These are phyloP conservation scores for Camptogramma bilineatum DNA, from an alignment of 2,888 invertebrate species.

Conservation along the genomic window DNA sequence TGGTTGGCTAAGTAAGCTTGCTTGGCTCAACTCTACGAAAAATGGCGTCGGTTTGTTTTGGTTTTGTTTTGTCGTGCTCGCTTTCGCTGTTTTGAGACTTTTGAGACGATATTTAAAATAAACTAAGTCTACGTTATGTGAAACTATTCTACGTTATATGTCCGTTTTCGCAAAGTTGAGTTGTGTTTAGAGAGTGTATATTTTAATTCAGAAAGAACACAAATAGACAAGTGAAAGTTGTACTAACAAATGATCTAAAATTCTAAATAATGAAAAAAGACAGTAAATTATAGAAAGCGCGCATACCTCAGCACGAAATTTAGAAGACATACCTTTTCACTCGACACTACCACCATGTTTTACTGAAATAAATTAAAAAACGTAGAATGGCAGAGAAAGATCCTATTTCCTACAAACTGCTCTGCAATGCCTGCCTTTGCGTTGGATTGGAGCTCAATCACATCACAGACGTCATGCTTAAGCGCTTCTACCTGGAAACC, in stretches of 20 bases:
- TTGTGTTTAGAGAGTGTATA: no score
- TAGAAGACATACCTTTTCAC: neutral
- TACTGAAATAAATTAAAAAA: neutral
- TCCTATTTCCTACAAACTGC: constrained; percentile 51
- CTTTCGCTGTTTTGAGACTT: no score
- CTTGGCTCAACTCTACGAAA: constrained; percentile 6
- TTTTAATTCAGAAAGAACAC: constrained; percentile 12
- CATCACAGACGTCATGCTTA: constrained; percentile 59
- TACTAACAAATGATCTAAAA: neutral
- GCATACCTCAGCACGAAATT: neutral
- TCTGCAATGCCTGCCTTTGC: constrained; percentile 73
- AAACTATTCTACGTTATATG: no score
- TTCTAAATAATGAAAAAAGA: neutral
- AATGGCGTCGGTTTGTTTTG: constrained; percentile 41
- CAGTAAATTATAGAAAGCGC: no score
- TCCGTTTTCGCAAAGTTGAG: no score
- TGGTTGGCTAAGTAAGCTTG: no score
- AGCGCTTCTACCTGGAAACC: constrained; percentile 62
- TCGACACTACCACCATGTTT: neutral
- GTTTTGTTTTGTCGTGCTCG: constrained; percentile 24
- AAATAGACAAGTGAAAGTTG: constrained; percentile 20
- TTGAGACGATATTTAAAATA: no score
- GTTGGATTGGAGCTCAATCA: constrained; percentile 60
- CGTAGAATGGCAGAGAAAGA: constrained; percentile 57
- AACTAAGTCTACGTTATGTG: no score